Percentiles rank a stretch among this genome's conserved stretches.
These are phyloP conservation scores for Mimas tiliae DNA, from an alignment of 2,888 invertebrate species.

Conservation along the genomic window DNA sequence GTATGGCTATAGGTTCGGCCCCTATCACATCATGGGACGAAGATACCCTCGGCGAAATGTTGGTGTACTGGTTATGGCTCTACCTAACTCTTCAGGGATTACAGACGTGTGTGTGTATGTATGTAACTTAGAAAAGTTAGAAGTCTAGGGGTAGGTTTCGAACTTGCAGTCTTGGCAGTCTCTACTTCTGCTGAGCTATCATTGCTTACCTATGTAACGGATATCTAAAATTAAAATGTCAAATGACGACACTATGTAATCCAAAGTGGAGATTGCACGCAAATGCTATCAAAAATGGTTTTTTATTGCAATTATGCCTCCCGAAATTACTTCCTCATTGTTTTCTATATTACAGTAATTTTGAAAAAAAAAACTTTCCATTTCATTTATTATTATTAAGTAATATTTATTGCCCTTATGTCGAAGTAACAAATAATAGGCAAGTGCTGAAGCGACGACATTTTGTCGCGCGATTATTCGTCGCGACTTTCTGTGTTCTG, in stretches of 20 bases:
- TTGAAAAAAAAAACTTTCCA: slow-evolving; percentile 3
- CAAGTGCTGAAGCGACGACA: background rate
- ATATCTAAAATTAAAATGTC: background rate
- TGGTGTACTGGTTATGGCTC: too few relatives aligned
- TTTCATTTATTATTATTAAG: slow-evolving; percentile 1
- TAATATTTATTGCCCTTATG: slow-evolving; percentile 2
- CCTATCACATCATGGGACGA: too few relatives aligned
- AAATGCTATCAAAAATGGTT: background rate
- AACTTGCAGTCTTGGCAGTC: too few relatives aligned
- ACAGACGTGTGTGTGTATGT: too few relatives aligned
- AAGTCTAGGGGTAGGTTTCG: too few relatives aligned
- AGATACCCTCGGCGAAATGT: too few relatives aligned
- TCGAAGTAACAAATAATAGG: background rate
- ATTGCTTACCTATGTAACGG: too few relatives aligned
- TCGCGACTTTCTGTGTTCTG: too few relatives aligned
- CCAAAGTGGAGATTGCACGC: background rate
- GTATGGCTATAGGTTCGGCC: too few relatives aligned
- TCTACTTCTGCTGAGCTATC: too few relatives aligned
- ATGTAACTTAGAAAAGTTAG: too few relatives aligned
- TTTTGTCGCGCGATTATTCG: background rate
- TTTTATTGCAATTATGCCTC: slow-evolving; percentile 3
- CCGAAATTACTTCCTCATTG: slow-evolving; percentile 14
- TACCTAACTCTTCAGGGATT: too few relatives aligned
- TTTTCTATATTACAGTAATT: background rate
- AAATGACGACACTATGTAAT: background rate